Conservation (phyloP, 2,113 vertebrate species). For the Mirounga angustirostris region DNA sequence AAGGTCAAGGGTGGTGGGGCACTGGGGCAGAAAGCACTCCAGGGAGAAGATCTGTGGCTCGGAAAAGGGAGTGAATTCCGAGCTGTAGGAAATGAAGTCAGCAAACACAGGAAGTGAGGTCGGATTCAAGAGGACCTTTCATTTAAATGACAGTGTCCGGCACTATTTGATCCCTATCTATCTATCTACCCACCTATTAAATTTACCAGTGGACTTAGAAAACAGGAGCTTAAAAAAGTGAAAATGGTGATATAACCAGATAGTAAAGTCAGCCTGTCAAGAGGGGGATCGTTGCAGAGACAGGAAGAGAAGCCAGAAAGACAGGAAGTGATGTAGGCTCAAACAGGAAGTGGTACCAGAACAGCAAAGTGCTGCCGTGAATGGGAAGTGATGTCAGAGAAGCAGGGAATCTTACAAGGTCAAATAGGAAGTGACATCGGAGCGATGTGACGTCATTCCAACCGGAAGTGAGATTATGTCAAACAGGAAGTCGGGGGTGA, state of each 20-base stretch:
- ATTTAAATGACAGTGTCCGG: background rate
- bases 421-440: background rate
- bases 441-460: background rate
- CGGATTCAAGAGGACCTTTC: background rate
- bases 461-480: background rate
- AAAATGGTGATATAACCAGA: background rate
- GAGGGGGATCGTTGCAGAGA: background rate
- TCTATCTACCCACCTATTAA: background rate
- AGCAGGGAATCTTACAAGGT: background rate
- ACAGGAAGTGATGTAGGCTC: slow-evolving; percentile 20
- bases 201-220: background rate
- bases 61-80: background rate
- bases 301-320: slow-evolving; percentile 27
- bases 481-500: background rate
- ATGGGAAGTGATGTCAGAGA: slow-evolving; percentile 13
- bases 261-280: background rate
- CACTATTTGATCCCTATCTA: background rate
- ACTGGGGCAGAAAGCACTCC: background rate
- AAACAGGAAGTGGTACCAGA: slow-evolving; percentile 24
- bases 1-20: background rate
- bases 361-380: background rate
- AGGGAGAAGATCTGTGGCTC: background rate
- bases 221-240: background rate
- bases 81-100: background rate
- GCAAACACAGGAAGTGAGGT: background rate